These are phyloP conservation scores for Uropsilus gracilis DNA, from an alignment of 2,113 vertebrate species.

Conservation along the genomic window DNA sequence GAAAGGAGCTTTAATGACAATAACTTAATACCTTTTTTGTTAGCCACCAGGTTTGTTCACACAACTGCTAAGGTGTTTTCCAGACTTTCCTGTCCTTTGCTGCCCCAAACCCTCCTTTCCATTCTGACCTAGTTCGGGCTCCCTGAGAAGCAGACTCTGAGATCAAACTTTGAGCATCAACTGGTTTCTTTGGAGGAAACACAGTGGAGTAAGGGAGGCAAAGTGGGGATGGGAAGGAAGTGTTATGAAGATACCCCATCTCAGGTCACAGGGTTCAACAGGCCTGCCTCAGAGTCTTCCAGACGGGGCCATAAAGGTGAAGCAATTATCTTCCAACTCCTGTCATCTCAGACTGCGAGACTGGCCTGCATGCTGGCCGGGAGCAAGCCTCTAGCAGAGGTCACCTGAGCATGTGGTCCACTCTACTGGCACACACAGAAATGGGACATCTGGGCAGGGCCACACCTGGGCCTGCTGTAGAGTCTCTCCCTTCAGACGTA, in stretches of 20 bases:
- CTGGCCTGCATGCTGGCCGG: background rate
- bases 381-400: background rate
- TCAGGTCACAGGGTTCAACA: background rate
- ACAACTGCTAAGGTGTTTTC: background rate
- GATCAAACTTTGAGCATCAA: background rate
- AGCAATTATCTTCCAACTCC: background rate
- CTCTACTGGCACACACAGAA: background rate
- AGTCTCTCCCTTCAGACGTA: background rate
- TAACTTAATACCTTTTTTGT: background rate
- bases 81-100: background rate
- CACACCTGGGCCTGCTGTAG: background rate
- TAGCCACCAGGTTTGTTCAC: background rate
- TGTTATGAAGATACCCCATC: background rate
- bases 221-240: background rate
- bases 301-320: background rate
- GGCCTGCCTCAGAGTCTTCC: background rate
- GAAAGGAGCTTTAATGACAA: background rate
- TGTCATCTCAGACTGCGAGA: background rate
- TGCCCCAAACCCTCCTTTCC: background rate
- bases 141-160: background rate
- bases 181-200: constrained; percentile 25
- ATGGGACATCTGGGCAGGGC: background rate
- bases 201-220: background rate
- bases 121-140: constrained; percentile 43
- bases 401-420: background rate